Conservation (phyloP, 2,888 invertebrate species). For the Mythimna albipuncta region DNA sequence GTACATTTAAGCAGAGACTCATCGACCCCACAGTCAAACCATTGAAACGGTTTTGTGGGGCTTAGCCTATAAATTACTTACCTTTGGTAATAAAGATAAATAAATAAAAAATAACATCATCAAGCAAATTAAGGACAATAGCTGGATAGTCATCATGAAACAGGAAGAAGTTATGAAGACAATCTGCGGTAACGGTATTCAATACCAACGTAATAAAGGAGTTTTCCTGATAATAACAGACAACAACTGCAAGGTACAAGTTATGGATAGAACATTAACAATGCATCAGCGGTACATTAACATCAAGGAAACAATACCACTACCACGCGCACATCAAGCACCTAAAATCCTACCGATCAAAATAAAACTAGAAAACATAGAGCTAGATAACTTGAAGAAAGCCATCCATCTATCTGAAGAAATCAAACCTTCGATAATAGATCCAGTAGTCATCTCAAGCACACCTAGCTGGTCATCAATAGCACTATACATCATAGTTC, state of each 20-base stretch:
- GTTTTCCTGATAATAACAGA: slow-evolving; percentile 49
- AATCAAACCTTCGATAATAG: neutral
- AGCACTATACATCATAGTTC: neutral
- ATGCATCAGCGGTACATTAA: slow-evolving; percentile 52
- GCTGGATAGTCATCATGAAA: no score
- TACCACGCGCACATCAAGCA: no score
- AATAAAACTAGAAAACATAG: neutral
- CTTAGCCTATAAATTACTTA: no score
- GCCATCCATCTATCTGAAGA: neutral
- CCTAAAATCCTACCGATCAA: neutral
- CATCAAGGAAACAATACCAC: slow-evolving; percentile 33
- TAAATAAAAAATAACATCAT: no score
- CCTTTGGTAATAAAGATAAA: no score
- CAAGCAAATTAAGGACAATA: no score
- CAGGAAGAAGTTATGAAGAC: no score
- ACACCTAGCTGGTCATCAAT: slow-evolving; percentile 24
- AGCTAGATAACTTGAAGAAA: neutral
- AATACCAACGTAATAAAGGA: slow-evolving; percentile 57
- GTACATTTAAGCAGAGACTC: no score
- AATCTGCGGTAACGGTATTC: slow-evolving; percentile 1
- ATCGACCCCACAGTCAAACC: no score
- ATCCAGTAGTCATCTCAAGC: neutral
- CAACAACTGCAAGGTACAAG: slow-evolving; percentile 53
- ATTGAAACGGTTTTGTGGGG: no score
- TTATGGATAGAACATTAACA: slow-evolving; percentile 37